phyloP scores from a whole-genome alignment of 2,113 vertebrate genomes.

The Pseudois nayaur region DNA sequence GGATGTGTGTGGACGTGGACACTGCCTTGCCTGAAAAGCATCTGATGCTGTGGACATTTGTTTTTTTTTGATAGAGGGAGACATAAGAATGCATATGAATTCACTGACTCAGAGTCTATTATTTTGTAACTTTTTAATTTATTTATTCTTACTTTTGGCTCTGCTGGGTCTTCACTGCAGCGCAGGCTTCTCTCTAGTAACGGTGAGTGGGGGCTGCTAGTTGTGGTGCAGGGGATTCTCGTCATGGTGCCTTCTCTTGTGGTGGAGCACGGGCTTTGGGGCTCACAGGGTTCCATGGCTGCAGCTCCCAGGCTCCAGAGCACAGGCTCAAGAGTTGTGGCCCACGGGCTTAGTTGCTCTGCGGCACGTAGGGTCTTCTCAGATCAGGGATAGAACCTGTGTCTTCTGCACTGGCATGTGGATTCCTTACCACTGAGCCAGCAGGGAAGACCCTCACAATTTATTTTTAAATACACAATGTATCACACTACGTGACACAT shows the following conservation, averaged over 20 bases:
- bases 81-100: not conserved
- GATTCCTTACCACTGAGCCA: not conserved
- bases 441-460: not conserved
- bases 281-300: not conserved
- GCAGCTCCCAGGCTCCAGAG: not conserved
- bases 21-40: not conserved
- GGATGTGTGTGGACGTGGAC: rapidly evolving
- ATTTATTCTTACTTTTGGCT: not conserved
- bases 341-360: rapidly evolving
- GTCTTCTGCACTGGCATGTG: not conserved
- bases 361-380: rapidly evolving
- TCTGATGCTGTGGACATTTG: not conserved
- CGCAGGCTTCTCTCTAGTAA: not conserved
- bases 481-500: not conserved
- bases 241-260: rapidly evolving
- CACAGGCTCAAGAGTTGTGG: not conserved
- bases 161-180: not conserved
- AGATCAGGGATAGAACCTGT: not conserved
- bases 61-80: not conserved
- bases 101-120: rapidly evolving
- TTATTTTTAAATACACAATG: not conserved
- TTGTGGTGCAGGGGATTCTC: not conserved
- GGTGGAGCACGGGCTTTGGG: not conserved
- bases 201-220: rapidly evolving
- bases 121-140: not conserved